Evolutionary conservation across 2,888 invertebrate species (phyloP).

Genomic region (Gnatocerus cornutus): DNA sequence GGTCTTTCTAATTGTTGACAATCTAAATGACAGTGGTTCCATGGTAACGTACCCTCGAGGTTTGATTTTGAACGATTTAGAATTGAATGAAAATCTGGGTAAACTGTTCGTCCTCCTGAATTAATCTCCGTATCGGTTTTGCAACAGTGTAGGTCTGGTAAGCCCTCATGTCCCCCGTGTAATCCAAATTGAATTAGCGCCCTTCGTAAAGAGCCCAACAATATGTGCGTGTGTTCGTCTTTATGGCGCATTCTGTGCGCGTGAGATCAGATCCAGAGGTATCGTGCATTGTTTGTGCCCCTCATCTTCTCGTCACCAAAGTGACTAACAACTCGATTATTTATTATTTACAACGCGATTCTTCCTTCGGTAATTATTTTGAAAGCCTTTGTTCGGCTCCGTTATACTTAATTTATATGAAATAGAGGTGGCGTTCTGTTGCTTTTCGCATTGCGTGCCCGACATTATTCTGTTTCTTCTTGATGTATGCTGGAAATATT

Average conservation of each 20-base stretch:
- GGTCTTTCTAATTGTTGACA: no score
- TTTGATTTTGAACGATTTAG: neutral
- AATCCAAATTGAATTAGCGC: constrained; percentile 60
- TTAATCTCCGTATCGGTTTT: constrained; percentile 16
- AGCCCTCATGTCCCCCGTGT: constrained; percentile 45
- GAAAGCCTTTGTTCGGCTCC: constrained; percentile 65
- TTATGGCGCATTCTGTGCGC: constrained; percentile 21
- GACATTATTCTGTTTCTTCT: constrained; percentile 36
- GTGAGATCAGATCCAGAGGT: constrained; percentile 32
- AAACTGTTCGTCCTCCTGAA: constrained; percentile 11
- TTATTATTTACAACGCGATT: constrained; percentile 64
- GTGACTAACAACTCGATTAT: constrained; percentile 66
- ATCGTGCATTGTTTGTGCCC: constrained; percentile 41
- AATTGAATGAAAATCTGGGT: neutral
- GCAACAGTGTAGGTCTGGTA: constrained; percentile 31
- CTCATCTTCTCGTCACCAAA: constrained; percentile 59
- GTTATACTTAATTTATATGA: constrained; percentile 63
- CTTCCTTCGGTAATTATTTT: constrained; percentile 66
- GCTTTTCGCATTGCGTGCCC: constrained; percentile 52
- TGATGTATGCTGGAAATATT: constrained; percentile 43
- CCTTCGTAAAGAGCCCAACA: constrained; percentile 57
- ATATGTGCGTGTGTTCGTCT: constrained; percentile 54
- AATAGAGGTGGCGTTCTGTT: constrained; percentile 43
- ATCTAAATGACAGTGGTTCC: no score
- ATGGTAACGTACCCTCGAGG: neutral